A percentile compares a stretch with the other conserved stretches of the same genome.
phyloP scores from a whole-genome alignment of 2,113 vertebrate genomes.

The Nansenia antarctica region DNA sequence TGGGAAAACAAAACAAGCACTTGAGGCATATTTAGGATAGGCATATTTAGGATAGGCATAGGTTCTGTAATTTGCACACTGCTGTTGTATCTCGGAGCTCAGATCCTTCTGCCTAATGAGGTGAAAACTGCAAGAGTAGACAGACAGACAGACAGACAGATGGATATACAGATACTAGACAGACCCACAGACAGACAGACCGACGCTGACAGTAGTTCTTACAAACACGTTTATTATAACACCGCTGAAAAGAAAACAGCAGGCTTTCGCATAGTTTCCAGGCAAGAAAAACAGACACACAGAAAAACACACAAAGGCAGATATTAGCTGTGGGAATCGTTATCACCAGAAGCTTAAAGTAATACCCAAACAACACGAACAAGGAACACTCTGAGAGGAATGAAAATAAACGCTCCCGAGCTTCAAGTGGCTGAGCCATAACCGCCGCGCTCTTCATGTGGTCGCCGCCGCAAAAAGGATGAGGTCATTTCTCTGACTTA shows the following conservation, averaged over 20 bases:
- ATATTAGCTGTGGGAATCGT: constrained; percentile 30
- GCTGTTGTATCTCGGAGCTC: not conserved
- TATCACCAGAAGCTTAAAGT: constrained; percentile 39
- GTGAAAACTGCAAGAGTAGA: not conserved
- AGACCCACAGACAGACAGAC: not conserved
- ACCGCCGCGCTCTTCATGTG: not conserved
- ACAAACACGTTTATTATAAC: constrained; percentile 18
- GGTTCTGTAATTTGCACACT: too few species aligned
- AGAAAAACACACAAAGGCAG: constrained; percentile 14
- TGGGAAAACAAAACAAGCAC: not conserved
- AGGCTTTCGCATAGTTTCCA: constrained; percentile 9
- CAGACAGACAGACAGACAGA: not conserved
- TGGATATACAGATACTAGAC: not conserved
- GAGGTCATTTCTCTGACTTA: constrained; percentile 11
- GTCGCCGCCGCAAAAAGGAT: not conserved
- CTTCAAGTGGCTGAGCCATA: constrained; percentile 7
- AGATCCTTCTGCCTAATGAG: not conserved
- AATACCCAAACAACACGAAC: constrained; percentile 31
- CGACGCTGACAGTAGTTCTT: not conserved
- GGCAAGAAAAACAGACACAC: constrained; percentile 26
- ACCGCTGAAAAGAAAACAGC: constrained; percentile 1
- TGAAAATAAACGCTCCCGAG: constrained; percentile 5
- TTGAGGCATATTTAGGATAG: too few species aligned
- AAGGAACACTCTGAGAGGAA: constrained; percentile 19
- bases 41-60: too few species aligned